A percentile compares a stretch with the other conserved stretches of the same genome.
Evolutionary conservation across 2,888 invertebrate genomes (phyloP).

Genomic region (Drosophila eohydei): DNA sequence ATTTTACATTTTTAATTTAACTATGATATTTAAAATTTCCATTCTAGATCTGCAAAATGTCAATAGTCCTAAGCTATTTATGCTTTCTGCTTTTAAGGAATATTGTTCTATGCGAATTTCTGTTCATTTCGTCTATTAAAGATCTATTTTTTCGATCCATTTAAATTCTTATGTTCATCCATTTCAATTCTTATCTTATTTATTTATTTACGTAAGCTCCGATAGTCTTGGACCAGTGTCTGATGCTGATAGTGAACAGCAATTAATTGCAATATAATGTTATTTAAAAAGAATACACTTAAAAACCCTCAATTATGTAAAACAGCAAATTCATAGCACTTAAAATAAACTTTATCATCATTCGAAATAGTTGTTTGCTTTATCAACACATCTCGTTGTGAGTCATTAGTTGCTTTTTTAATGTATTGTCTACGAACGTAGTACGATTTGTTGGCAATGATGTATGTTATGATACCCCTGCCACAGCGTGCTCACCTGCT

Average conservation of each 20-base stretch:
- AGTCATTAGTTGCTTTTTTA: conserved; percentile 17
- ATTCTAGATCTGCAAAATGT: not conserved
- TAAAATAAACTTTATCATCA: not conserved
- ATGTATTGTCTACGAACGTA: conserved; percentile 11
- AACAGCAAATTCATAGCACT: not conserved
- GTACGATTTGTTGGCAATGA: conserved; percentile 18
- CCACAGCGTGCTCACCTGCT: conserved; percentile 88
- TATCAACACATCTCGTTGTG: conserved; percentile 18
- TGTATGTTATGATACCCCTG: conserved; percentile 14
- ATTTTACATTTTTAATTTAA: no score
- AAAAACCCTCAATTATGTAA: conserved; percentile 1
- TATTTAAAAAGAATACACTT: no score
- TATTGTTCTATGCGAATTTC: not conserved
- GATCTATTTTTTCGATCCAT: not conserved
- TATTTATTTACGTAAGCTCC: not conserved
- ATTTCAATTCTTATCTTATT: not conserved
- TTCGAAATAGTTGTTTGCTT: conserved; percentile 6
- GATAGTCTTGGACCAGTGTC: not conserved
- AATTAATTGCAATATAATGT: not conserved
- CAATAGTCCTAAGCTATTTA: no score
- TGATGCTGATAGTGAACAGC: conserved; percentile 1
- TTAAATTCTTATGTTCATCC: not conserved
- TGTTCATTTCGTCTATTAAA: not conserved
- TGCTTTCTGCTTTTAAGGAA: not conserved
- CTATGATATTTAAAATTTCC: not conserved